phyloP scores from a whole-genome alignment of 2,888 invertebrate genomes.

The Hesperia comma region DNA sequence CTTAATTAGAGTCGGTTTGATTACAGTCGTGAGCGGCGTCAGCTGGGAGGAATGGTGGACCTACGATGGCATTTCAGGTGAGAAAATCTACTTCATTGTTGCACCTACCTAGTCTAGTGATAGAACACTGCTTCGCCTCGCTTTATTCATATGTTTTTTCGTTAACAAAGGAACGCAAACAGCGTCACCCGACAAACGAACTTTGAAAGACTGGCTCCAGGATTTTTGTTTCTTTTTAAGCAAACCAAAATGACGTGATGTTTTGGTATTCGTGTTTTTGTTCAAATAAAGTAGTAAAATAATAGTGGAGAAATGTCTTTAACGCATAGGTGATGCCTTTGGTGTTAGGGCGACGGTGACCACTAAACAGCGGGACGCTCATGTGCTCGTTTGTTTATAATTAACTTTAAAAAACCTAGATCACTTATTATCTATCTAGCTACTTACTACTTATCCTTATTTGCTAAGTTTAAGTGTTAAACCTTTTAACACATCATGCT shows the following conservation, averaged over 20 bases:
- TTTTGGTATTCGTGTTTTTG: too few relatives aligned
- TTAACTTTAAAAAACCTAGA: too few relatives aligned
- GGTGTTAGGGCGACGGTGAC: too few relatives aligned
- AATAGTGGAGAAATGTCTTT: too few relatives aligned
- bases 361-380: too few relatives aligned
- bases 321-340: too few relatives aligned
- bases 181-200: neutral
- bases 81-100: constrained; percentile 57
- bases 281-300: too few relatives aligned
- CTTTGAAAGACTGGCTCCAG: neutral
- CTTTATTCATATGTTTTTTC: constrained; percentile 3
- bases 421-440: too few relatives aligned
- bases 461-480: too few relatives aligned
- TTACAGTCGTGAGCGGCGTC: constrained; percentile 89
- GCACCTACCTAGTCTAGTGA: constrained; percentile 27
- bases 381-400: too few relatives aligned
- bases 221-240: neutral
- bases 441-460: too few relatives aligned
- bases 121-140: constrained; percentile 4
- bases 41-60: constrained; percentile 99
- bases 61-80: constrained; percentile 97
- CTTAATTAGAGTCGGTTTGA: constrained; percentile 79
- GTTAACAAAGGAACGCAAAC: neutral
- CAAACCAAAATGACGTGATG: neutral
- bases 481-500: too few relatives aligned